A percentile compares a stretch with the other conserved stretches of the same genome.
Conservation (phyloP, 2,113 vertebrate species). For the Natator depressus region DNA sequence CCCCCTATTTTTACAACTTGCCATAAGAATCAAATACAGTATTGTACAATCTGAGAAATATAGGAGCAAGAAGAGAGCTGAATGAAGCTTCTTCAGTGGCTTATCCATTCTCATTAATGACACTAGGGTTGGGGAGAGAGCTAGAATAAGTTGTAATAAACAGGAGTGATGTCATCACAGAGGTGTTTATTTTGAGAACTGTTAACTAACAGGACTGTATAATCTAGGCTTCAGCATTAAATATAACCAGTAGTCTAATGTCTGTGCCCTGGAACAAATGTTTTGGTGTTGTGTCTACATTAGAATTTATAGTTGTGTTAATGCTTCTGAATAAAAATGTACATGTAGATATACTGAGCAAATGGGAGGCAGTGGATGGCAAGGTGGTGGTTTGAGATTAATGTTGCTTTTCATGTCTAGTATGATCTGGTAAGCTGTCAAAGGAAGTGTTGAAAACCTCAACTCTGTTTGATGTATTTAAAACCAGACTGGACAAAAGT, state of each 20-base stretch:
- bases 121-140: neutral
- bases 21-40: neutral
- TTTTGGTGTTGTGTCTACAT: neutral
- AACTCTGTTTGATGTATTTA: neutral
- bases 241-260: neutral
- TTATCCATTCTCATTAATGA: rapidly evolving
- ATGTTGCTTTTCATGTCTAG: neutral
- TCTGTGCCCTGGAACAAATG: neutral
- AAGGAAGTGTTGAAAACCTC: neutral
- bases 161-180: neutral
- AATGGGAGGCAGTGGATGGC: neutral
- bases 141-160: rapidly evolving
- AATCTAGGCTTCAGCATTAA: too few species aligned
- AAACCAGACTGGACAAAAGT: neutral
- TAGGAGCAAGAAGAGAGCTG: rapidly evolving
- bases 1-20: neutral
- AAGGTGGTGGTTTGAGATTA: neutral
- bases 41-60: neutral
- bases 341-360: neutral
- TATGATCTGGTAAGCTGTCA: neutral
- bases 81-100: neutral
- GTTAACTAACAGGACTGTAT: too few species aligned
- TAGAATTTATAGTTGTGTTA: neutral
- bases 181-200: neutral
- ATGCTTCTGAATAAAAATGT: neutral